Conservation (phyloP, 2,888 invertebrate species). For the Sphinx pinastri region DNA sequence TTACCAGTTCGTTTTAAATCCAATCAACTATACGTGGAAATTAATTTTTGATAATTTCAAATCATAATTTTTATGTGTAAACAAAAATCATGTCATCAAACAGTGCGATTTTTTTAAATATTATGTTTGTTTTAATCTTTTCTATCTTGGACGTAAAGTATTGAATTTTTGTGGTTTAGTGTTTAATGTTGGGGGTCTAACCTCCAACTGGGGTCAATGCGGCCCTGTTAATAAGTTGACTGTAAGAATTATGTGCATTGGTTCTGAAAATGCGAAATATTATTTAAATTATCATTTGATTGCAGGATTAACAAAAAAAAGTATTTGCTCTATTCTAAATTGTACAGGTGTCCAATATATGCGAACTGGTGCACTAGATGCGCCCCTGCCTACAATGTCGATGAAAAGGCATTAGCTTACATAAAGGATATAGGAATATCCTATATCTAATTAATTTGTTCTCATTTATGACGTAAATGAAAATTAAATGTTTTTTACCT, state of each 20-base stretch:
- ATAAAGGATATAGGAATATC: no score
- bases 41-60: not conserved
- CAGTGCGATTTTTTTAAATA: constrained; percentile 1
- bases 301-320: no score
- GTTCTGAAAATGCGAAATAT: not conserved
- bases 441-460: no score
- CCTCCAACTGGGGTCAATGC: not conserved
- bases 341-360: no score
- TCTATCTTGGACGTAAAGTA: not conserved
- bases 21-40: not conserved
- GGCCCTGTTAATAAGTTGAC: not conserved
- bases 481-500: no score
- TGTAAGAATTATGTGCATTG: not conserved
- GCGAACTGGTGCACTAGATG: no score
- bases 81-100: not conserved
- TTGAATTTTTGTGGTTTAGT: not conserved
- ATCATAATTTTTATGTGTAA: not conserved
- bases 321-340: no score
- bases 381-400: no score
- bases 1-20: not conserved
- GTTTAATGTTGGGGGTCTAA: not conserved
- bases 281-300: no score
- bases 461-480: no score
- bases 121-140: constrained; percentile 2
- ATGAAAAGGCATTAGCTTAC: no score